Base-by-base conservation (phyloP, 2,888 invertebrate genomes). In the Apamea crenata region DNA sequence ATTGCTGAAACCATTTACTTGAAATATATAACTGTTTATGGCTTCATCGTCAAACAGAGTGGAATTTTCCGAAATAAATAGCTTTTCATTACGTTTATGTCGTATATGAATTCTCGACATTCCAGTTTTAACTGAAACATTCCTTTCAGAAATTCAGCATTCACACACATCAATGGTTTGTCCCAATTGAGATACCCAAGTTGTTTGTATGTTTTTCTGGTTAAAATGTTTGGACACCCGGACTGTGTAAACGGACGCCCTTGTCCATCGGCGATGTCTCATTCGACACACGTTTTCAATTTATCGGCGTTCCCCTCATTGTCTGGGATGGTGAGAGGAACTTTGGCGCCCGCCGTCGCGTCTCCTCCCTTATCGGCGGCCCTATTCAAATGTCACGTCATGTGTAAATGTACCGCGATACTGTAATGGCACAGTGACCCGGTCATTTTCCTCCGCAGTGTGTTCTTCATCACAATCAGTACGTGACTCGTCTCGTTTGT, bases 271-370 rank as follows among this genome's bases (percentile, higher is more conserved):
- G 74, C 85, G 85, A 89, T 90, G 90, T 91, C 87, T 92, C 91
- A 95, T 95, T 95, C 95, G 87, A 88, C 91, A 94, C 96, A 96
- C 96, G 96, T 96, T 95, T 96, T 95, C 95, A 96, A 96, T 96
- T 94, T 95, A 95, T 95, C 93, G 93, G 89, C 90, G 88, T 89
- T 89, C 89, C 84, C 88, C 90, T 90, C 90, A 91, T 91, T 91
- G 92, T 93, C 90, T 90, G 91, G 73, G 82, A 80, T 87, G 77
- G 89, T 82, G 86, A 88, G 83, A 83, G 87, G 89, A 91, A 91
- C 91, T 86, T 86, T 79, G 93, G 93, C 93, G 93, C 93, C 93
- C 90, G 92, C 82, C 93, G 74, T 87, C 87, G 84, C 84, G 92
- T 91, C 93, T 91, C 92, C 90, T 83, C 83, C 85, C 92, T 93